These are phyloP conservation scores for Scophthalmus maximus DNA, from an alignment of 2,113 vertebrate genomes.

Conservation along the genomic window DNA sequence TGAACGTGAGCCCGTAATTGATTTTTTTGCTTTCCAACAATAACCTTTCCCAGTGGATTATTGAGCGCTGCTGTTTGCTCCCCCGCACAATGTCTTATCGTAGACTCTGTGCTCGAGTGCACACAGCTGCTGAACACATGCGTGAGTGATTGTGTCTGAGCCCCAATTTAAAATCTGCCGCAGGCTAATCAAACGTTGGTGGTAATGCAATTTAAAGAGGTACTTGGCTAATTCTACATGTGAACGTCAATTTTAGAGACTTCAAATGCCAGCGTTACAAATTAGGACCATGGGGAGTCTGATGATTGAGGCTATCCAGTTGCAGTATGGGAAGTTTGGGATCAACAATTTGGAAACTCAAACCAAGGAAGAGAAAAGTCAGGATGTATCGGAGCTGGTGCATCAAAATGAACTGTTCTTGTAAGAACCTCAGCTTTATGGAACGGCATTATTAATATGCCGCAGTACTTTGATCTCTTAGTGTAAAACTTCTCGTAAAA, in stretches of 20 bases:
- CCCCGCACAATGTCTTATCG: neutral
- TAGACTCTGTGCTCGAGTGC: neutral
- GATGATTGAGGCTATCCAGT: too few relatives aligned
- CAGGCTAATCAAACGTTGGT: neutral
- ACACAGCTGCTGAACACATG: conserved; percentile 28
- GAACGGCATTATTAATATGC: too few relatives aligned
- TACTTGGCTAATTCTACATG: neutral
- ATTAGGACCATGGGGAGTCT: neutral
- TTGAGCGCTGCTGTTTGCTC: neutral
- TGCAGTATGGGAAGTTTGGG: conserved; percentile 1
- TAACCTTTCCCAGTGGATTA: neutral
- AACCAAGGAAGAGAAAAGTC: too few relatives aligned
- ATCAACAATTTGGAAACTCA: too few relatives aligned
- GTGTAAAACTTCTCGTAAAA: too few relatives aligned
- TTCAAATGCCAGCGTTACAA: neutral
- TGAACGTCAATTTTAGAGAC: neutral
- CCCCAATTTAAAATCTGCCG: neutral
- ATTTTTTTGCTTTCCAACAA: neutral
- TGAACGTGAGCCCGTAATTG: neutral
- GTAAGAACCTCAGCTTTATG: too few relatives aligned
- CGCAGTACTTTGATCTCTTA: too few relatives aligned
- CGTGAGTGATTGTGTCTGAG: neutral
- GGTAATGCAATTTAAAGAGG: neutral
- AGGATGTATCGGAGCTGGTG: too few relatives aligned
- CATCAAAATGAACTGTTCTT: too few relatives aligned